phyloP scores from a whole-genome alignment of 2,113 vertebrate species.

The Crotalus tigris region DNA sequence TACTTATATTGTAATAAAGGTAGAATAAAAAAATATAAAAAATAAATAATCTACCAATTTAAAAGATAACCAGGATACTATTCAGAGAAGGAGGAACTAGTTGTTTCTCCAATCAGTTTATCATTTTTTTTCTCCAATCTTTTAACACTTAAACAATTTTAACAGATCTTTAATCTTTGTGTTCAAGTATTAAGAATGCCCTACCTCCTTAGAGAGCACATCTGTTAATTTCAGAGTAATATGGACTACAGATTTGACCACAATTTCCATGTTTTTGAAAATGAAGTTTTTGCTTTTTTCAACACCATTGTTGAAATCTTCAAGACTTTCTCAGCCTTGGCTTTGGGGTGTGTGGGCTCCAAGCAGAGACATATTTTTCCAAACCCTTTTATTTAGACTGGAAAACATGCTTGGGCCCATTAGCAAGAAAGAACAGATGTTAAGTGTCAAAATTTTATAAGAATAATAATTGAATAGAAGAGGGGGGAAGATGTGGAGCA shows the following conservation, averaged over 20 bases:
- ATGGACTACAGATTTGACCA: accelerated
- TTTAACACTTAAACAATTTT: not conserved
- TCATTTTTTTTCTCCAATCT: not conserved
- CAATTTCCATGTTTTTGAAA: not conserved
- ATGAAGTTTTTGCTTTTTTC: not conserved
- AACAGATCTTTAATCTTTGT: not conserved
- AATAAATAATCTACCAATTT: not conserved
- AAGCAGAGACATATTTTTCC: not conserved
- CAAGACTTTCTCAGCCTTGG: not conserved
- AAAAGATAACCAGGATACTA: not conserved
- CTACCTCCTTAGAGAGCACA: not conserved
- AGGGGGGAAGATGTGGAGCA: not conserved
- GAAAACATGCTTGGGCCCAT: slow-evolving; percentile 13
- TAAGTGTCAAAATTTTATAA: slow-evolving; percentile 55
- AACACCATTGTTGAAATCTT: accelerated
- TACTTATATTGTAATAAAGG: not conserved
- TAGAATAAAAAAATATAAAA: not conserved
- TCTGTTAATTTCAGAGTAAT: accelerated
- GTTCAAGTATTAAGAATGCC: not conserved
- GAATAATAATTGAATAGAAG: slow-evolving; percentile 51
- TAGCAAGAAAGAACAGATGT: slow-evolving; percentile 48
- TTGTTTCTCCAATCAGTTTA: not conserved
- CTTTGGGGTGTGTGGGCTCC: no score
- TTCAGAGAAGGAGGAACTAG: not conserved
- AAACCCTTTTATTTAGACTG: not conserved